Conservation (phyloP, 2,113 vertebrate species). For the Syngnathus typhle region DNA sequence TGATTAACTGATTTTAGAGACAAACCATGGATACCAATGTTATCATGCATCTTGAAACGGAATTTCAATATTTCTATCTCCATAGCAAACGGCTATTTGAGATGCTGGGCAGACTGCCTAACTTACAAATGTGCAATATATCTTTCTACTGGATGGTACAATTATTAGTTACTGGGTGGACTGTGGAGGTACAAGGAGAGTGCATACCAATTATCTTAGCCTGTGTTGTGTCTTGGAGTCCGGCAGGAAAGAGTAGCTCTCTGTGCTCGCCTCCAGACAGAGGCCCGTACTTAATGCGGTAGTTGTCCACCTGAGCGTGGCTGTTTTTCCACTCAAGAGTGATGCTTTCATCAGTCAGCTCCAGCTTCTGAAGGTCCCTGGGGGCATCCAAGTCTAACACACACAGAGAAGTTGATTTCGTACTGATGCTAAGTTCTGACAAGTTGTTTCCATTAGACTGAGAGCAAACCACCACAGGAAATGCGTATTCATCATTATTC, state of each 20-base stretch:
- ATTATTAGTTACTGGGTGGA: background rate
- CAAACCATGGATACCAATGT: background rate
- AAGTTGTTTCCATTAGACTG: background rate
- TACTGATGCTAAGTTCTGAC: background rate
- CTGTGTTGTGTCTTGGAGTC: slow-evolving; percentile 77
- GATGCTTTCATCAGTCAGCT: slow-evolving; percentile 87
- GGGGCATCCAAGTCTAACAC: slow-evolving; percentile 86
- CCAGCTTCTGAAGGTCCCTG: slow-evolving; percentile 75
- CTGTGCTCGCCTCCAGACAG: slow-evolving; percentile 88
- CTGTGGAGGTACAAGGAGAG: background rate
- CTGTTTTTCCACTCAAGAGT: slow-evolving; percentile 93
- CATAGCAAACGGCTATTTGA: background rate
- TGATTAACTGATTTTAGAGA: background rate
- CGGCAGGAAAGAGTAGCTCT: slow-evolving; percentile 79
- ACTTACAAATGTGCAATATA: background rate
- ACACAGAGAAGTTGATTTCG: slow-evolving; percentile 2
- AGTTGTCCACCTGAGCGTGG: slow-evolving; percentile 75
- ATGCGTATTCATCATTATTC: slow-evolving; percentile 1
- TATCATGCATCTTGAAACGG: background rate
- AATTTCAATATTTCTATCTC: background rate
- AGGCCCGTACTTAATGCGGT: slow-evolving; percentile 90
- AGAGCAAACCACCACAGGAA: background rate
- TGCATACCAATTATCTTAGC: slow-evolving; percentile 80
- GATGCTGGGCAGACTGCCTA: background rate
- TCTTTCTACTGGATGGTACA: background rate